Evolutionary conservation across 2,888 invertebrate species (phyloP).

Genomic region (Strigamia transsilvanica): DNA sequence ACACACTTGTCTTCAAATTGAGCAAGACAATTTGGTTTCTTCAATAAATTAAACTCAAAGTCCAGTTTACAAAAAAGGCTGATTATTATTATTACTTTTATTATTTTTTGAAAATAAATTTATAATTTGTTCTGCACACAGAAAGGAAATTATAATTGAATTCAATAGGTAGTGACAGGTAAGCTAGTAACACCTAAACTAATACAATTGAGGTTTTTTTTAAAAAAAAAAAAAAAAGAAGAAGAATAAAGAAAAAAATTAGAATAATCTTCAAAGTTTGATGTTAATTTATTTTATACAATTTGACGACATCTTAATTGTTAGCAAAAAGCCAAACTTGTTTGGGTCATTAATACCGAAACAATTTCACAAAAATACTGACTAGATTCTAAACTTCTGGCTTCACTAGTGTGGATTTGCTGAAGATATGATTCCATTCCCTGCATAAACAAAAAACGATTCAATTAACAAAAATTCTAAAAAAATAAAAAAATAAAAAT

Average conservation of each 20-base stretch:
- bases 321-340: not conserved
- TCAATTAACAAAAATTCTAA: not conserved
- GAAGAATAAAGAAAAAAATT: not conserved
- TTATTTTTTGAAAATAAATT: not conserved
- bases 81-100: not conserved
- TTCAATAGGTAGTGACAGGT: no score
- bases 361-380: not conserved
- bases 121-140: no score
- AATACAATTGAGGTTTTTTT: not conserved
- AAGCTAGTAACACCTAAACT: no score
- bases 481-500: not conserved
- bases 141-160: no score
- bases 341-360: not conserved
- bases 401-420: not conserved
- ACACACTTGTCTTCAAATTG: not conserved
- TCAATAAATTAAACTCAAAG: not conserved
- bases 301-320: not conserved
- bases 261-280: not conserved
- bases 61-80: not conserved
- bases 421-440: constrained; percentile 20
- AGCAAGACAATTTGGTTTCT: not conserved
- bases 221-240: not conserved
- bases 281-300: constrained; percentile 17
- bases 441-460: not conserved
- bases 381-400: not conserved